Conservation (phyloP, 2,888 invertebrate genomes). For the Drosophila eohydei region DNA sequence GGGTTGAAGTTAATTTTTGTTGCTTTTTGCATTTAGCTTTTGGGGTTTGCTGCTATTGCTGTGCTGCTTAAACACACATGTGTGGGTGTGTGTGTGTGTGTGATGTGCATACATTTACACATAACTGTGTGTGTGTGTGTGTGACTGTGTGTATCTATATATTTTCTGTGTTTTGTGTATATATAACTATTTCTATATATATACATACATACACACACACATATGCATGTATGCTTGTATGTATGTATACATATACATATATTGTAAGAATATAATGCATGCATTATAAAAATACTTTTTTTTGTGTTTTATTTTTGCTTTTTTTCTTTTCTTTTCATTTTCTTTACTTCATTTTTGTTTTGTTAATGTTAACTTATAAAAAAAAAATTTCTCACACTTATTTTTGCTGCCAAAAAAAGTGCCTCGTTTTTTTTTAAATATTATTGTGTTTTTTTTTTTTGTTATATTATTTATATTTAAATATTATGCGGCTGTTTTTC, state of each 20-base stretch:
- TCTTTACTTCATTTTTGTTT: conserved; percentile 37
- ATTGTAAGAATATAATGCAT: conserved; percentile 84
- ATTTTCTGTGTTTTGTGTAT: conserved; percentile 50
- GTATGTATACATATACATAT: conserved; percentile 53
- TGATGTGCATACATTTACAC: conserved; percentile 71
- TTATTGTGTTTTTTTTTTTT: conserved; percentile 7
- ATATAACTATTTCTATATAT: conserved; percentile 56
- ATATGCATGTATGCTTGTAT: conserved; percentile 16
- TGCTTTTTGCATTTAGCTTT: conserved; percentile 25
- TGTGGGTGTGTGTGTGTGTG: conserved; percentile 24
- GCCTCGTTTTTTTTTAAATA: conserved; percentile 13
- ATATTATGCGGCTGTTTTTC: conserved; percentile 19
- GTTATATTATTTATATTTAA: conserved; percentile 40
- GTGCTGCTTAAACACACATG: conserved; percentile 13
- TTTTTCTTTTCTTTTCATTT: conserved; percentile 22
- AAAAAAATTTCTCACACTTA: conserved; percentile 70
- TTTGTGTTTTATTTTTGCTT: conserved; percentile 39
- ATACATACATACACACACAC: conserved; percentile 30
- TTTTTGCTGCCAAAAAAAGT: conserved; percentile 40
- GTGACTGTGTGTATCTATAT: conserved; percentile 36
- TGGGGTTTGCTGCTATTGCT: conserved; percentile 18
- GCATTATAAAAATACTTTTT: conserved; percentile 84
- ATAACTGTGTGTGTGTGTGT: conserved; percentile 59
- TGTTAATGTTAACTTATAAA: conserved; percentile 65
- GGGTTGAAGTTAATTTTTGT: conserved; percentile 48